Conservation (phyloP, 2,888 invertebrate species). For the Sthenelais limicola region DNA sequence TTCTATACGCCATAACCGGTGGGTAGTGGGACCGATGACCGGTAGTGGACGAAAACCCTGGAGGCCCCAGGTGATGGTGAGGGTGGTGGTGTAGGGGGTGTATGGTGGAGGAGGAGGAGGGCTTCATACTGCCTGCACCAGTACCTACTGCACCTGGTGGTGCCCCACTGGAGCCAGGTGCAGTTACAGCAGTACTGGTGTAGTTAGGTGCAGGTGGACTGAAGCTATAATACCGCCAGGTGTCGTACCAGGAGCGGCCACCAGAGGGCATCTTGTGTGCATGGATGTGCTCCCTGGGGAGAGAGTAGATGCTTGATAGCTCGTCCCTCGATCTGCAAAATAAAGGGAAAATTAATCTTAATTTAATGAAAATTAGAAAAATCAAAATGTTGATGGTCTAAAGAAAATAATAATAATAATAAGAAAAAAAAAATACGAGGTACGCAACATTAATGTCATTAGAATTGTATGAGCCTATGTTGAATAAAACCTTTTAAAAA, state of each 20-base stretch:
- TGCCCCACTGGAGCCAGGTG: too few species aligned
- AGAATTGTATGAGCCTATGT: neutral
- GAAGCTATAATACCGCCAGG: slow-evolving; percentile 37
- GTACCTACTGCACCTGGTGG: too few species aligned
- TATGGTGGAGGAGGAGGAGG: too few species aligned
- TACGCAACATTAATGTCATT: neutral
- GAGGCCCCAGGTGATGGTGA: too few species aligned
- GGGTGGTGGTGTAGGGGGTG: too few species aligned
- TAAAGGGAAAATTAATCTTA: neutral
- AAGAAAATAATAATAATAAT: neutral
- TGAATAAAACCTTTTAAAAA: neutral
- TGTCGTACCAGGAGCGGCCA: slow-evolving; percentile 18
- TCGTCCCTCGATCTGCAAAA: slow-evolving; percentile 9
- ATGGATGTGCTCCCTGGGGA: slow-evolving; percentile 19
- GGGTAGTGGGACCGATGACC: too few species aligned
- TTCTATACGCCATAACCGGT: neutral
- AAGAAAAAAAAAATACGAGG: neutral
- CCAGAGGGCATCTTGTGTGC: slow-evolving; percentile 3
- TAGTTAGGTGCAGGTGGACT: neutral
- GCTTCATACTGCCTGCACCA: too few species aligned
- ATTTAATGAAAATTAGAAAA: neutral
- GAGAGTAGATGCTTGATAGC: slow-evolving; percentile 7
- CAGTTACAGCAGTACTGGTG: slow-evolving; percentile 4
- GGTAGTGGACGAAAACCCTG: too few species aligned
- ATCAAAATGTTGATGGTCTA: neutral